Conservation (phyloP, 2,888 invertebrate genomes). For the Acronicta psi region DNA sequence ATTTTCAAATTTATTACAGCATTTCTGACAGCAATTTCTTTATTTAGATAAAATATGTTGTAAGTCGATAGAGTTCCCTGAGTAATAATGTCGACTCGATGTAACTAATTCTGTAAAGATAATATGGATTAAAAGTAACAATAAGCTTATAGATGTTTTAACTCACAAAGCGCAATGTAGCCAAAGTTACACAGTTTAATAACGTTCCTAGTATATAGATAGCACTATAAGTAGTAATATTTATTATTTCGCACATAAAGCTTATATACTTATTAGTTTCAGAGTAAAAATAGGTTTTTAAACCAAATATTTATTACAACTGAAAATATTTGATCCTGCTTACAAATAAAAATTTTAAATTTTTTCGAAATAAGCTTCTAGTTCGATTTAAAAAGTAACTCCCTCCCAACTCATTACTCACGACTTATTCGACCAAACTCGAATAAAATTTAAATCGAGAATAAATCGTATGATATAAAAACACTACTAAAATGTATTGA, state of each 20-base stretch:
- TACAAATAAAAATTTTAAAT: too few relatives aligned
- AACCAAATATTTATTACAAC: too few relatives aligned
- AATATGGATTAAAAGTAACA: slow-evolving; percentile 32
- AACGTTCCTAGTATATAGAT: slow-evolving; percentile 6
- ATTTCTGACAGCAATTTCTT: slow-evolving; percentile 48
- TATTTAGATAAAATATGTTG: slow-evolving; percentile 41
- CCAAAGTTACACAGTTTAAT: slow-evolving; percentile 29
- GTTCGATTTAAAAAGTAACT: background rate
- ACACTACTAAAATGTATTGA: background rate
- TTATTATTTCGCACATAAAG: background rate
- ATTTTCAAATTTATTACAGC: slow-evolving; percentile 28
- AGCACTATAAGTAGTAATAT: background rate
- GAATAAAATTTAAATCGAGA: background rate
- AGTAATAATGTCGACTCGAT: slow-evolving; percentile 22
- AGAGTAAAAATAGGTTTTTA: too few relatives aligned
- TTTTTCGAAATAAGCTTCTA: background rate
- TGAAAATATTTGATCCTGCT: too few relatives aligned
- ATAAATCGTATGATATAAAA: background rate
- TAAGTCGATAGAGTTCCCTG: slow-evolving; percentile 54
- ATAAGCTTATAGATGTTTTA: slow-evolving; percentile 34
- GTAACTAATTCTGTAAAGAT: slow-evolving; percentile 43
- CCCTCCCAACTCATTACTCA: background rate
- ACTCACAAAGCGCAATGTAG: slow-evolving; percentile 37
- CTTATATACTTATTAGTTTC: background rate
- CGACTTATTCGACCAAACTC: background rate